Percentiles rank a stretch among this genome's conserved stretches.
phyloP scores from a whole-genome alignment of 2,888 invertebrate genomes.

The Sturmia bella region DNA sequence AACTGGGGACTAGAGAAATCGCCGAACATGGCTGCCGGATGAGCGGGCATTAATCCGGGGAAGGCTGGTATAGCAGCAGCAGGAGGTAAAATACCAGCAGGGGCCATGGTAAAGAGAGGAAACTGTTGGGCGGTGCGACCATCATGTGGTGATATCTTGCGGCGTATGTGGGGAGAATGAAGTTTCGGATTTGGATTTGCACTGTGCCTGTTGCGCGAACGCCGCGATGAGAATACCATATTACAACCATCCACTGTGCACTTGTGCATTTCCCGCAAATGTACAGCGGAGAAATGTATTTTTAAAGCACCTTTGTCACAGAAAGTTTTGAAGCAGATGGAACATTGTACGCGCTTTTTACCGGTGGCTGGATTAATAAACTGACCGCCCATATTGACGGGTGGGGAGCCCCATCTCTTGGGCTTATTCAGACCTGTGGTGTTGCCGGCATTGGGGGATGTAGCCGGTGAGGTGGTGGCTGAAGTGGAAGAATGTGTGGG shows the following conservation, averaged over 20 bases:
- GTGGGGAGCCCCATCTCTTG: conserved; percentile 87
- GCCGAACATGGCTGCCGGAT: conserved; percentile 75
- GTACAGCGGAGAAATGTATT: conserved; percentile 99
- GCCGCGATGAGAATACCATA: conserved; percentile 98
- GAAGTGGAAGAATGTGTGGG: conserved; percentile 70
- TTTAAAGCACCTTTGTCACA: conserved; percentile 99
- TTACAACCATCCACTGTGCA: conserved; percentile 99
- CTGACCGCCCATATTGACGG: conserved; percentile 91
- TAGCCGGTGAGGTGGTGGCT: conserved; percentile 76
- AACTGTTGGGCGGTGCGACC: conserved; percentile 90
- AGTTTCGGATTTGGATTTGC: conserved; percentile 98
- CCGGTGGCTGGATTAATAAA: conserved; percentile 95
- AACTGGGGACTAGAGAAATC: conserved; percentile 69
- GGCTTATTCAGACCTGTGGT: conserved; percentile 76
- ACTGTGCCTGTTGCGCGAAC: conserved; percentile 96
- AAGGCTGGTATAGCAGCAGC: conserved; percentile 84
- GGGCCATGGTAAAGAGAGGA: conserved; percentile 86
- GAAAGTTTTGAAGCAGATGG: conserved; percentile 98
- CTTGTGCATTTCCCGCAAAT: conserved; percentile 98
- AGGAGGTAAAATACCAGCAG: conserved; percentile 82
- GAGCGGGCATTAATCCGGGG: conserved; percentile 80
- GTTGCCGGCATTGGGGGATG: conserved; percentile 70
- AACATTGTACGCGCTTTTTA: conserved; percentile 98
- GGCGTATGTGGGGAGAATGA: conserved; percentile 95
- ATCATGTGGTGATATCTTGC: conserved; percentile 96